Percentiles rank a stretch among this genome's conserved stretches.
These are phyloP conservation scores for Phylloscopus collybita DNA, from an alignment of 2,797 vertebrate genomes.

Conservation along the genomic window DNA sequence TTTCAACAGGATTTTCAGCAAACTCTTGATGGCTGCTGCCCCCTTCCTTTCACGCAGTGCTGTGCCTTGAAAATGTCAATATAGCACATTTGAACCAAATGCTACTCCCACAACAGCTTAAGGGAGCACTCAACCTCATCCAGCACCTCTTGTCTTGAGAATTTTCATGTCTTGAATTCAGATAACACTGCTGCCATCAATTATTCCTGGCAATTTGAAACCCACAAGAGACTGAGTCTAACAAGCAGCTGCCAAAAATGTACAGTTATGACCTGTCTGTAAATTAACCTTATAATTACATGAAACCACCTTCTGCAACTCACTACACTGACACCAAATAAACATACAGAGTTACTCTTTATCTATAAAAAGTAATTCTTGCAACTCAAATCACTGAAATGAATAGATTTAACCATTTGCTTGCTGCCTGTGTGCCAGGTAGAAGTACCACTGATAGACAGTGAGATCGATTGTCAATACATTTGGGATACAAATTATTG, in stretches of 20 bases:
- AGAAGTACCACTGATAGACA: neutral
- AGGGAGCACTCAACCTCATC: neutral
- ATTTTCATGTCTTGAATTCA: neutral
- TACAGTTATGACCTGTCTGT: neutral
- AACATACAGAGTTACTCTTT: neutral
- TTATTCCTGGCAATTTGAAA: neutral
- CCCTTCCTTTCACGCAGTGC: neutral
- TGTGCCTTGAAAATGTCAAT: neutral
- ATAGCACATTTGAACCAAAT: neutral
- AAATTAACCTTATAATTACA: neutral
- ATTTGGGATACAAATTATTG: neutral
- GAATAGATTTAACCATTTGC: neutral
- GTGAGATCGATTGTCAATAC: neutral
- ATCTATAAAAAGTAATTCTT: neutral
- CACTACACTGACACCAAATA: neutral
- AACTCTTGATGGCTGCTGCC: slow-evolving; percentile 32
- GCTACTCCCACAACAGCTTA: neutral
- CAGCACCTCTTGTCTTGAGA: neutral
- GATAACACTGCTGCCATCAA: neutral
- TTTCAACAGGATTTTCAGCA: neutral
- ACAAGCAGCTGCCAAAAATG: neutral
- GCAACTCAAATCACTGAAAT: neutral
- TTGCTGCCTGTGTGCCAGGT: neutral
- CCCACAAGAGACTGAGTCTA: neutral
- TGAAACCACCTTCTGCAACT: neutral